Conservation (phyloP, 2,888 invertebrate genomes). For the Cephus sareptanus region DNA sequence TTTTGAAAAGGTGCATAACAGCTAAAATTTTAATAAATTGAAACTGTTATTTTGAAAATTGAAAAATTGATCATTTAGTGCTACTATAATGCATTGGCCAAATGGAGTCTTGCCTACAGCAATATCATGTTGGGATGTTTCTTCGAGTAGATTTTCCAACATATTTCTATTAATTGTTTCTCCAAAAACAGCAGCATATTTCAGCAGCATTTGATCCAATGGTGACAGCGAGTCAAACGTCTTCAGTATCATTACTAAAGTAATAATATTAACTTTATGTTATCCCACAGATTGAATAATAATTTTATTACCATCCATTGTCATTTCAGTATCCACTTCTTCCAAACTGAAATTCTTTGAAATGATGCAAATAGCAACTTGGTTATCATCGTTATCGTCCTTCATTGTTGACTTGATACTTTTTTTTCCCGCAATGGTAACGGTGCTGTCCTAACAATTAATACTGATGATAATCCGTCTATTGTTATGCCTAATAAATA, state of each 20-base stretch:
- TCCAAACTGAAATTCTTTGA: constrained; percentile 67
- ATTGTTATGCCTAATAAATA: too few relatives aligned
- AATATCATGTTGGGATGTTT: constrained; percentile 66
- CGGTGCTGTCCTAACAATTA: constrained; percentile 31
- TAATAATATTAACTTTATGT: background rate
- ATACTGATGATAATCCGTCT: background rate
- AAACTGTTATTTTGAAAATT: background rate
- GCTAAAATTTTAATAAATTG: constrained; percentile 59
- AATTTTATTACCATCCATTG: constrained; percentile 69
- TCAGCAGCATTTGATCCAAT: constrained; percentile 74
- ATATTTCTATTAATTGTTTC: constrained; percentile 73
- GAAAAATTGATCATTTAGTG: too few relatives aligned
- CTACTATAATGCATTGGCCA: too few relatives aligned
- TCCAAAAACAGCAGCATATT: constrained; percentile 75
- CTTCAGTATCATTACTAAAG: constrained; percentile 72
- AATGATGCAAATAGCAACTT: constrained; percentile 66
- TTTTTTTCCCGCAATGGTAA: constrained; percentile 10
- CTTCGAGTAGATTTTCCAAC: constrained; percentile 70
- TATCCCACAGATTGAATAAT: background rate
- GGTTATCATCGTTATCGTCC: constrained; percentile 47
- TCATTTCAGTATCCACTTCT: constrained; percentile 69
- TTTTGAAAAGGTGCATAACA: constrained; percentile 71
- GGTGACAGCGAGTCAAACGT: constrained; percentile 74
- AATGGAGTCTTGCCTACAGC: constrained; percentile 33
- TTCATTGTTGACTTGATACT: constrained; percentile 11